Conservation (phyloP, 2,113 vertebrate species). For the Bufo gargarizans region DNA sequence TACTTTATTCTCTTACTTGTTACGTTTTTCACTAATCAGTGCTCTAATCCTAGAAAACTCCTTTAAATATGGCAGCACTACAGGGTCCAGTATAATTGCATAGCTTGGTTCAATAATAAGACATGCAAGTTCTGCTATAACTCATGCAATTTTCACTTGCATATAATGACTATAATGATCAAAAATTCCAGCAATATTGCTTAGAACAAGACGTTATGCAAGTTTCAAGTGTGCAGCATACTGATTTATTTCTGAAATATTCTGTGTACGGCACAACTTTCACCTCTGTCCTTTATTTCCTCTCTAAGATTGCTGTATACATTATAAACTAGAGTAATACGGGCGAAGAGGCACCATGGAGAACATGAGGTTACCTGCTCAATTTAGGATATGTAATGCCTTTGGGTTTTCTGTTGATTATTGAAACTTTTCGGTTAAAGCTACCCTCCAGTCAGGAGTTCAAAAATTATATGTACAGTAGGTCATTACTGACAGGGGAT, state of each 20-base stretch:
- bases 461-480: too few relatives aligned
- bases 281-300: not conserved
- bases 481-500: too few relatives aligned
- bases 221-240: not conserved
- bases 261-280: not conserved
- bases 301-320: not conserved
- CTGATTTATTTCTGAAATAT: constrained; percentile 9
- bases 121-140: constrained; percentile 5
- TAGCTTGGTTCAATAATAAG: not conserved
- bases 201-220: constrained; percentile 12
- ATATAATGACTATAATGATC: constrained; percentile 27
- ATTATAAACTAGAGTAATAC: not conserved
- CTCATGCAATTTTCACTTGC: not conserved
- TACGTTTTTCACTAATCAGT: not conserved
- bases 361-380: not conserved
- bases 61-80: not conserved
- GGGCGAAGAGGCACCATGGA: not conserved
- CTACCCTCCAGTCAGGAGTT: too few relatives aligned
- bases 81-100: not conserved
- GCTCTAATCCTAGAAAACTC: not conserved
- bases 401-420: not conserved
- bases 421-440: too few relatives aligned
- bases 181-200: constrained; percentile 6
- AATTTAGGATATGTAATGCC: not conserved
- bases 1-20: not conserved